These are phyloP conservation scores for Lucilia sericata DNA, from an alignment of 1,140 invertebrate genomes.

Conservation along the genomic window DNA sequence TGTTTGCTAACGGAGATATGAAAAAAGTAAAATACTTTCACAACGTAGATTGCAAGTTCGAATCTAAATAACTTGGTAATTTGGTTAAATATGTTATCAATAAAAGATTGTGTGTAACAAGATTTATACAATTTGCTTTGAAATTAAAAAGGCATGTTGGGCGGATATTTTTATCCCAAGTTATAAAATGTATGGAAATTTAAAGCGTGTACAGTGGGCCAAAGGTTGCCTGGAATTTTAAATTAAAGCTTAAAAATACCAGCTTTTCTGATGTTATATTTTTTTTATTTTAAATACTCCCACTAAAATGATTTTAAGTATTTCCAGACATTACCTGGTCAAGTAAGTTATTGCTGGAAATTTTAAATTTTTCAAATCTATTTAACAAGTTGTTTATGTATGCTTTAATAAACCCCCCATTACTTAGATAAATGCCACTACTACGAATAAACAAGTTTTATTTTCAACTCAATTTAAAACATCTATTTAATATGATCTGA, in stretches of 20 bases:
- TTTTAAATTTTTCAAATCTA: background rate
- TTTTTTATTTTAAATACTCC: too few relatives aligned
- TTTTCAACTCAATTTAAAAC: conserved; percentile 16
- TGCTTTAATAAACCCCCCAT: background rate
- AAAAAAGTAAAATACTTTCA: conserved; percentile 18
- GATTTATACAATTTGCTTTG: background rate
- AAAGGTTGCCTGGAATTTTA: too few relatives aligned
- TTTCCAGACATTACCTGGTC: too few relatives aligned
- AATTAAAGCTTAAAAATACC: too few relatives aligned
- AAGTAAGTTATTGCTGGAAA: background rate
- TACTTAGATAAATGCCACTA: background rate
- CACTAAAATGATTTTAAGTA: too few relatives aligned
- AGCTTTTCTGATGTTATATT: too few relatives aligned
- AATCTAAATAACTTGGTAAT: background rate
- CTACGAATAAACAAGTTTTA: background rate
- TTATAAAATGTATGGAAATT: too few relatives aligned
- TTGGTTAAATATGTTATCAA: background rate
- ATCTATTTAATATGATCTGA: conserved; percentile 2
- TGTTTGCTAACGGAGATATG: background rate
- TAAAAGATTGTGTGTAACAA: background rate
- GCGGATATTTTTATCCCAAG: too few relatives aligned
- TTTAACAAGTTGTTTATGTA: background rate
- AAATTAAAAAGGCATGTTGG: background rate
- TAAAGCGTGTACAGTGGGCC: too few relatives aligned
- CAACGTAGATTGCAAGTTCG: background rate